Evolutionary conservation across 1,140 invertebrate genomes (phyloP).

Genomic region (Maconellicoccus hirsutus): DNA sequence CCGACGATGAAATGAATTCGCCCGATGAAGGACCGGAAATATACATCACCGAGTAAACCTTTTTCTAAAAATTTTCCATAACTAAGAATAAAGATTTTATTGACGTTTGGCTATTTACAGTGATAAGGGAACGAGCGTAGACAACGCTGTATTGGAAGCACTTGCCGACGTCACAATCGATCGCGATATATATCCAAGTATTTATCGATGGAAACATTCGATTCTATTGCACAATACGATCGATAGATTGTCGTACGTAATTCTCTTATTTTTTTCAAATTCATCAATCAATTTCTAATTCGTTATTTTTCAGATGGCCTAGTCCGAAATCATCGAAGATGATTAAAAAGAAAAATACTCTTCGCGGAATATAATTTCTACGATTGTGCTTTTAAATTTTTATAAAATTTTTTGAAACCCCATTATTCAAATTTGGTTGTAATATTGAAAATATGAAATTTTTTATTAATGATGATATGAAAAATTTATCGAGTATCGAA

Average conservation of each 20-base stretch:
- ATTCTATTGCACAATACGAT: background rate
- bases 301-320: background rate
- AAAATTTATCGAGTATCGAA: too few relatives aligned
- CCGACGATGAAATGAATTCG: background rate
- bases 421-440: too few relatives aligned
- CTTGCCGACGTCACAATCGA: background rate
- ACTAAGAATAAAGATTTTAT: too few relatives aligned
- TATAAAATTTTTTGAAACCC: too few relatives aligned
- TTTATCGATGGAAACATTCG: constrained; percentile 12
- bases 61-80: background rate
- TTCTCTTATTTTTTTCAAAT: too few relatives aligned
- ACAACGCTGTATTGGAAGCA: background rate
- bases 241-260: background rate
- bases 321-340: background rate
- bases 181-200: background rate
- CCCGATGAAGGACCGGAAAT: constrained; percentile 11
- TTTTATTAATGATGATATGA: too few relatives aligned
- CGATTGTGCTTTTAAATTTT: too few relatives aligned
- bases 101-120: too few relatives aligned
- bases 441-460: too few relatives aligned
- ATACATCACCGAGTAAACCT: background rate
- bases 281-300: background rate
- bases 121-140: constrained; percentile 4
- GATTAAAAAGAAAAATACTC: background rate
- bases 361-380: too few relatives aligned